phyloP scores from a whole-genome alignment of 2,888 invertebrate species.

The Drosophila longiperda region DNA sequence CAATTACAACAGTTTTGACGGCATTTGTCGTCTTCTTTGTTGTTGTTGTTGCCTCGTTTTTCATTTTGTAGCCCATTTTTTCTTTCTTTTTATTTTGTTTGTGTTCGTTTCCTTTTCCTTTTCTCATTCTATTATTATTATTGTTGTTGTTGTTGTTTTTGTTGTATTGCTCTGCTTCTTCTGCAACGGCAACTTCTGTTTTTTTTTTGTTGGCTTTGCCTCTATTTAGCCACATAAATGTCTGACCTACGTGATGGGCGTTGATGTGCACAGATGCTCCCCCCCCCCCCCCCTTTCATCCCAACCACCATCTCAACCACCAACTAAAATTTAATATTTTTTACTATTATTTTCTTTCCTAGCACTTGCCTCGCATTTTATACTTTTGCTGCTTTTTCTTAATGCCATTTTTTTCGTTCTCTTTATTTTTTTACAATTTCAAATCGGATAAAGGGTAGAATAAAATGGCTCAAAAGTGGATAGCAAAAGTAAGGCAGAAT shows the following conservation, averaged over 20 bases:
- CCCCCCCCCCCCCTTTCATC: background rate
- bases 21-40: slow-evolving; percentile 9
- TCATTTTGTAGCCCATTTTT: slow-evolving; percentile 50
- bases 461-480: background rate
- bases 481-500: background rate
- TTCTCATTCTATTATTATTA: slow-evolving; percentile 29
- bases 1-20: slow-evolving; percentile 34
- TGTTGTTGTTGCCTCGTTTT: slow-evolving; percentile 16
- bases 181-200: slow-evolving; percentile 1
- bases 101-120: slow-evolving; percentile 48
- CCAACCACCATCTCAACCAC: too few relatives aligned
- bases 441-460: background rate
- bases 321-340: background rate
- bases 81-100: slow-evolving; percentile 4
- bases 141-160: slow-evolving; percentile 15
- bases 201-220: slow-evolving; percentile 10
- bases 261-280: slow-evolving; percentile 61
- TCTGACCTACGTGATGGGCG: slow-evolving; percentile 47
- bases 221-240: slow-evolving; percentile 44
- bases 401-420: background rate
- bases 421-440: background rate
- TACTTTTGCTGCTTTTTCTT: slow-evolving; percentile 20
- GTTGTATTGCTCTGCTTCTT: background rate
- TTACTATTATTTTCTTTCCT: background rate
- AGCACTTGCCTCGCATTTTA: slow-evolving; percentile 45